These are phyloP conservation scores for Panagrolaimus sp. DNA, from an alignment of 1,140 invertebrate species.

Conservation along the genomic window DNA sequence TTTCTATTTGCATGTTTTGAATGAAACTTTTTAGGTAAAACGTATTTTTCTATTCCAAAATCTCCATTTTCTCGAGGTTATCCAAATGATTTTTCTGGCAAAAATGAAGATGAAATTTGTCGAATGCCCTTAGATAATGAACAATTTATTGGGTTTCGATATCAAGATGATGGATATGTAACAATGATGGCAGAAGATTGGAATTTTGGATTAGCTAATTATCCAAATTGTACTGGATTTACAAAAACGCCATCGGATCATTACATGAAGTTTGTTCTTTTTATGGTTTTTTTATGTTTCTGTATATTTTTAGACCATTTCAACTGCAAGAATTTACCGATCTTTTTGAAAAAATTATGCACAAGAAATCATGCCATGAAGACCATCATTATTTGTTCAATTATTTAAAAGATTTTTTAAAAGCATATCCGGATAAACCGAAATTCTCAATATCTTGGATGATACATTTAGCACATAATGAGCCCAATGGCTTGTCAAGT, in stretches of 20 bases:
- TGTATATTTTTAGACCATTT: no score
- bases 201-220: background rate
- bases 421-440: no score
- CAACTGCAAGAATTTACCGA: no score
- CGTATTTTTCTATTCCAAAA: background rate
- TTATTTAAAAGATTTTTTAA: no score
- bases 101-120: background rate
- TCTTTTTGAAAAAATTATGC: no score
- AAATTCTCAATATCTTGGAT: no score
- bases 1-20: background rate
- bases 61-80: background rate
- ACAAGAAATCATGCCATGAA: no score
- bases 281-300: no score
- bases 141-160: background rate
- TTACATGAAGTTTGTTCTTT: background rate
- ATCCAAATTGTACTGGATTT: background rate
- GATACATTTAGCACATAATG: no score
- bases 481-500: no score
- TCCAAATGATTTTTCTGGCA: background rate
- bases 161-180: background rate
- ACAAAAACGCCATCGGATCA: background rate
- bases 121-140: background rate
- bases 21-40: background rate
- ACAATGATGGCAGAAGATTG: constrained; percentile 8
- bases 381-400: no score